A percentile compares a stretch with the other conserved stretches of the same genome.
These are phyloP conservation scores for Ditylenchus dipsaci DNA, from an alignment of 1,140 invertebrate species.

Conservation along the genomic window DNA sequence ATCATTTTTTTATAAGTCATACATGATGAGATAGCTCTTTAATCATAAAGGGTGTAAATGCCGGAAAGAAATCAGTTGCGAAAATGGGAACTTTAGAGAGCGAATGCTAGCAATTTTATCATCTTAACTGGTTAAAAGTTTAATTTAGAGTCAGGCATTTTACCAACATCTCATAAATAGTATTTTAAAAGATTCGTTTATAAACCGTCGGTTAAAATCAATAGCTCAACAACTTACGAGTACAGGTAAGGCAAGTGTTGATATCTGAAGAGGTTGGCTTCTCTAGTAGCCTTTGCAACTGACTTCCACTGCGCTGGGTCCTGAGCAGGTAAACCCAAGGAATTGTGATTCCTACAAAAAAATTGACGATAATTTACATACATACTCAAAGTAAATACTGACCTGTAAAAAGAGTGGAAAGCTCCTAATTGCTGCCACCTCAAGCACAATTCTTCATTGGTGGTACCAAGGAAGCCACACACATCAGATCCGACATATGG, in stretches of 20 bases:
- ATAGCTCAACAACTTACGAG: conserved; percentile 30
- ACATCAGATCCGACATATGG: conserved; percentile 58
- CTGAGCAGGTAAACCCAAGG: conserved; percentile 30
- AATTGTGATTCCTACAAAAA: conserved; percentile 51
- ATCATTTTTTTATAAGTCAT: too few relatives aligned
- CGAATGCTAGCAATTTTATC: too few relatives aligned
- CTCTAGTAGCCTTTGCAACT: conserved; percentile 53
- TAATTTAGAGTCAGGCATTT: too few relatives aligned
- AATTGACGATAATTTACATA: background rate
- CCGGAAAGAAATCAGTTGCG: too few relatives aligned
- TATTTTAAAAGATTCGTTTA: background rate
- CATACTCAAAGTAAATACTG: background rate
- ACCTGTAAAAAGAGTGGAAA: conserved; percentile 43
- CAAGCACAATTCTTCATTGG: conserved; percentile 58
- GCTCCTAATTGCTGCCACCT: conserved; percentile 52
- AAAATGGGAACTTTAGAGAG: too few relatives aligned
- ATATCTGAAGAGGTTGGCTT: conserved; percentile 55
- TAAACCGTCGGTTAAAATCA: too few relatives aligned
- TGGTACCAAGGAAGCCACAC: conserved; percentile 59
- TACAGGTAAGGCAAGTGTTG: conserved; percentile 56
- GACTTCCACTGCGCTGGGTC: conserved; percentile 53
- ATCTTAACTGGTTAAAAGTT: too few relatives aligned
- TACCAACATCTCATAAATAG: background rate
- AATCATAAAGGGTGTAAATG: too few relatives aligned
- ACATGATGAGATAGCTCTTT: too few relatives aligned